Evolutionary conservation across 2,113 vertebrate species (phyloP).

Genomic region (Toxotes chatareus): DNA sequence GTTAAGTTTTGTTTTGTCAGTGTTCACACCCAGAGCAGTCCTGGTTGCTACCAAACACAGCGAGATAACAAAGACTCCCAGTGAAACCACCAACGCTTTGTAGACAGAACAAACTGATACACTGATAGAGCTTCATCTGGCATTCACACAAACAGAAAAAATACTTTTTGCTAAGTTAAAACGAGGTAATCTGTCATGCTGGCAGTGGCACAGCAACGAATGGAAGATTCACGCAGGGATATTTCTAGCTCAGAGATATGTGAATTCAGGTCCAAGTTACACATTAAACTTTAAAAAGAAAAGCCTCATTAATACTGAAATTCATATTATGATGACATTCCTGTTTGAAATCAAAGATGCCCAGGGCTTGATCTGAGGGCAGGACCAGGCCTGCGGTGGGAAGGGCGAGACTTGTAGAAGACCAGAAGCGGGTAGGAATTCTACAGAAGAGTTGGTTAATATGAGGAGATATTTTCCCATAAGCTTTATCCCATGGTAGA

Average conservation of each 20-base stretch:
- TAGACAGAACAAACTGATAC: neutral
- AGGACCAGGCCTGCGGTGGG: constrained; percentile 3
- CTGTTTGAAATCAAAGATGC: neutral
- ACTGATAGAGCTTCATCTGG: neutral
- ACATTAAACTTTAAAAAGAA: neutral
- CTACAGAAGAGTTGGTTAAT: too few species aligned
- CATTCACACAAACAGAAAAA: neutral
- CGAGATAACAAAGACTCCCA: constrained; percentile 57
- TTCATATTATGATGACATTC: neutral
- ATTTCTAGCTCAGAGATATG: neutral
- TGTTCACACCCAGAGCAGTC: constrained; percentile 52
- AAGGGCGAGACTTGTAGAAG: neutral
- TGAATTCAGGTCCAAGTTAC: neutral
- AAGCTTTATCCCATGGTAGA: too few species aligned
- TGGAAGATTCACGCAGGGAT: neutral
- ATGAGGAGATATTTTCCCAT: too few species aligned
- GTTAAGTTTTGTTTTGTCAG: constrained; percentile 26
- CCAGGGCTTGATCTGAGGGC: neutral
- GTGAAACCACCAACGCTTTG: neutral
- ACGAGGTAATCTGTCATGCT: neutral
- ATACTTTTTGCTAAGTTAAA: neutral
- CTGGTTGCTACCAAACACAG: constrained; percentile 81
- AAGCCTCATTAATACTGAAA: neutral
- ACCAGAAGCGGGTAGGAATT: too few species aligned
- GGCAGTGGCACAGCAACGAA: neutral